Evolutionary conservation across 2,113 vertebrate species (phyloP).

Genomic region (Syngnathus typhle): DNA sequence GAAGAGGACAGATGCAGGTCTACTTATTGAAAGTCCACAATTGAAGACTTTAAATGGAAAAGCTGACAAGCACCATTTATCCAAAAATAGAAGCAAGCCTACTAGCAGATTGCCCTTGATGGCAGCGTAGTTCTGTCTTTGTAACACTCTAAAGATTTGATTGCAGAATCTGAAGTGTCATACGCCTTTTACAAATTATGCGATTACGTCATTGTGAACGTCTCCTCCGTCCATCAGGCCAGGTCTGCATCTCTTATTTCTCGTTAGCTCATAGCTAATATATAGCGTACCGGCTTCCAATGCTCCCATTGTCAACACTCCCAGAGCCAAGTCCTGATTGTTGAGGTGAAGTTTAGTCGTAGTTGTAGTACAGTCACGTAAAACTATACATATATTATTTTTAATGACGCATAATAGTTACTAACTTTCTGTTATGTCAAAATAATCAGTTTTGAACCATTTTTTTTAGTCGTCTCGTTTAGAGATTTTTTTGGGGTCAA

Average conservation of each 20-base stretch:
- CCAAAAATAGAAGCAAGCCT: neutral
- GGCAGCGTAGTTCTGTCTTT: neutral
- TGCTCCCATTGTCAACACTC: no score
- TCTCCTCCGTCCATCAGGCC: no score
- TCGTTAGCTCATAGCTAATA: no score
- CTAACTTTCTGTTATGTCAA: neutral
- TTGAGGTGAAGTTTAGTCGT: neutral
- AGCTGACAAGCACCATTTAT: neutral
- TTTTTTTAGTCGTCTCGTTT: neutral
- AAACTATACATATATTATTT: neutral
- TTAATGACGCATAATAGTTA: neutral
- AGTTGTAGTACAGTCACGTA: no score
- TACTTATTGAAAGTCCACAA: neutral
- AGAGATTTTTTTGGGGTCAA: neutral
- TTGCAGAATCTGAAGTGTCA: neutral
- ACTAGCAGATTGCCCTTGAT: neutral
- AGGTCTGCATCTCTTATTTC: no score
- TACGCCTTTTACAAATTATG: neutral
- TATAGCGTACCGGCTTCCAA: no score
- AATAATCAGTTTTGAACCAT: neutral
- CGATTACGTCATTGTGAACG: no score
- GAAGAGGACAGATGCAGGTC: neutral
- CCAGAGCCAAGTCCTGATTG: neutral
- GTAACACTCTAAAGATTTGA: neutral
- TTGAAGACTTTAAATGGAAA: constrained; percentile 11